A percentile compares a stretch with the other conserved stretches of the same genome.
These are phyloP conservation scores for Aethes cnicana DNA, from an alignment of 2,888 invertebrate genomes.

Conservation along the genomic window DNA sequence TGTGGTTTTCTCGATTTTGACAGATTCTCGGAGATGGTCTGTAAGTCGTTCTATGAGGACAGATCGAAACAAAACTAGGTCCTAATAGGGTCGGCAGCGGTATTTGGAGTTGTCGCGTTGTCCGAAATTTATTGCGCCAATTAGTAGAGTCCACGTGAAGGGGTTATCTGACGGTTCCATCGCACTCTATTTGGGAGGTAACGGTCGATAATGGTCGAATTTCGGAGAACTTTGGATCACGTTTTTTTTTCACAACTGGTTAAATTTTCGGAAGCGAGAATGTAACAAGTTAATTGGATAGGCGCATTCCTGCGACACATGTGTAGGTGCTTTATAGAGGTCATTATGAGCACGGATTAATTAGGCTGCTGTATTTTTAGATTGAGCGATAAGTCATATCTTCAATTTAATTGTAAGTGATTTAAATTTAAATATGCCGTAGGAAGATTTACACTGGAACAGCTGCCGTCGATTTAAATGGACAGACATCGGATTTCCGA, in stretches of 20 bases:
- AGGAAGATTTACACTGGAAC: conserved; percentile 26
- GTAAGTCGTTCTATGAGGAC: conserved; percentile 53
- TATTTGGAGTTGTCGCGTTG: conserved; percentile 63
- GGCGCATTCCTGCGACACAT: conserved; percentile 68
- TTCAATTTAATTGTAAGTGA: conserved; percentile 12
- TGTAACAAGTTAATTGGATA: conserved; percentile 80
- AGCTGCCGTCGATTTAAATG: conserved; percentile 27
- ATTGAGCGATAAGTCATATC: conserved; percentile 15
- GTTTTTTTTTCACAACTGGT: conserved; percentile 55
- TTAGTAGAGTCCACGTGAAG: conserved; percentile 76
- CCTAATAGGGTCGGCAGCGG: conserved; percentile 62
- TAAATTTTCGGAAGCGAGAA: conserved; percentile 78
- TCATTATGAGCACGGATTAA: conserved; percentile 65
- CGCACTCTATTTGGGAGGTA: conserved; percentile 80
- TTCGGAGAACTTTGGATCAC: conserved; percentile 68
- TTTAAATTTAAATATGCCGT: conserved; percentile 21
- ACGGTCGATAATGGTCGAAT: conserved; percentile 73
- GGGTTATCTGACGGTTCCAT: conserved; percentile 69
- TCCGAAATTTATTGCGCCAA: conserved; percentile 79
- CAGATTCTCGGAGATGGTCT: conserved; percentile 53
- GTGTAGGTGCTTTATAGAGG: conserved; percentile 55
- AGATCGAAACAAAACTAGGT: conserved; percentile 37
- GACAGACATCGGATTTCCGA: conserved; percentile 42
- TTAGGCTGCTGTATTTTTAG: conserved; percentile 57
- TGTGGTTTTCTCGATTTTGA: conserved; percentile 51